Base-by-base conservation (phyloP, 2,797 vertebrate species). In the Enteromius afrohamiltoni region DNA sequence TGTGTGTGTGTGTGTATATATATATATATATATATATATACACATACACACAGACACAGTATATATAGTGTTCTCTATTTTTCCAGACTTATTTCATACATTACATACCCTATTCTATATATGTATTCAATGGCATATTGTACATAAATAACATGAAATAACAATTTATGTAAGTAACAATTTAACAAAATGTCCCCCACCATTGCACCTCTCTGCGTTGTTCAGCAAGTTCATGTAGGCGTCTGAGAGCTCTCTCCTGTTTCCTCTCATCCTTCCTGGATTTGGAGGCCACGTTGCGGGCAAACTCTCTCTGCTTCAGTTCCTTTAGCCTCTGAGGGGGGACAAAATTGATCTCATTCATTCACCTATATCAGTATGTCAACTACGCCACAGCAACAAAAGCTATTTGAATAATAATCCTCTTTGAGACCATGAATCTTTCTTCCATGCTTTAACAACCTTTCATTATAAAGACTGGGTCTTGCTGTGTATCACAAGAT, bases 301-400 rank as follows among this genome's bases (percentile, higher is more conserved):
- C 96, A 91, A 97, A 96, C 90, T 97, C 96, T 86, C 96, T 95
- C 90, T 97, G 96, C 81, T 97, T 97, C 89, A 97, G 90, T 71
- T 97, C 96, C 90, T 97, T 97, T 83, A 97, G 94, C 42, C 96
- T 94, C 96, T 97, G 90, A 82, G 90, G 89, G 34, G 45, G 26
- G n/a, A 79, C 58, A 65, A 85, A 45, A 16, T 80, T 47, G 29
- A 4, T 6, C 14, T 73, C 10, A 37, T 83, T 83, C 77, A 83
- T 86, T 78, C 42, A 58, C 29, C 23, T 73, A 83, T 83, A 65
- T 75, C 14, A 64, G 45, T 13, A 71, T 84, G 34, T 73, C 47
- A 34, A 82, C 14, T 31, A 53, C 1, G 51, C 19, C 53, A 79
- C 64, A 83, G 64, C 49, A 67, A 86, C 77, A 83, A 79, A 85